Conservation (phyloP, 2,888 invertebrate genomes). For the Lithophane semibrunnea region DNA sequence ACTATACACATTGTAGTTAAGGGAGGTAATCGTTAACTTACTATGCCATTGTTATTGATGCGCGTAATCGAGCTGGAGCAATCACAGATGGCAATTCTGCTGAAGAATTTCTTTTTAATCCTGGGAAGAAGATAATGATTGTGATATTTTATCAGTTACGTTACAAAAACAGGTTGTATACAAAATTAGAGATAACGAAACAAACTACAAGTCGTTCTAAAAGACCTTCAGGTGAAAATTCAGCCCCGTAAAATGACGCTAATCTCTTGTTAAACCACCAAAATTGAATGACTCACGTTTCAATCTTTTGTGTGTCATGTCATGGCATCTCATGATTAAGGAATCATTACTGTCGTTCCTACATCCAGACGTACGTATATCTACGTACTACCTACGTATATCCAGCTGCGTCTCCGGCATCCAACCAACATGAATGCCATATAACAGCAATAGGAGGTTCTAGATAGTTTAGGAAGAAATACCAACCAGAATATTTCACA, state of each 20-base stretch:
- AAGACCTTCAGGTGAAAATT: background rate
- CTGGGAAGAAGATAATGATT: slow-evolving; percentile 65
- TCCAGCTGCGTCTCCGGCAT: too few species aligned
- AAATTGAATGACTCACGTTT: background rate
- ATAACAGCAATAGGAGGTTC: background rate
- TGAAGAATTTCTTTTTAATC: slow-evolving; percentile 83
- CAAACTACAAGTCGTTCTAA: background rate
- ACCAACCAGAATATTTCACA: slow-evolving; percentile 84
- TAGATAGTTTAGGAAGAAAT: background rate
- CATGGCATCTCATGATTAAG: too few species aligned
- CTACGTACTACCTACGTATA: too few species aligned
- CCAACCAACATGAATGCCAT: background rate
- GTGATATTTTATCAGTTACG: background rate
- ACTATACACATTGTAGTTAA: background rate
- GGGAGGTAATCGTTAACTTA: slow-evolving; percentile 68
- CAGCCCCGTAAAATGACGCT: background rate
- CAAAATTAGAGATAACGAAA: background rate
- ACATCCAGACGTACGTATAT: background rate
- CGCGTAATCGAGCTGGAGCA: slow-evolving; percentile 84
- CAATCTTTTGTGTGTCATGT: too few species aligned
- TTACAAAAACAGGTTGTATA: background rate
- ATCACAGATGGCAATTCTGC: slow-evolving; percentile 83
- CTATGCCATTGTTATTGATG: slow-evolving; percentile 81
- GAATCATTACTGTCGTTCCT: background rate
- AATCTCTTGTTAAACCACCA: background rate